phyloP scores from a whole-genome alignment of 2,113 vertebrate species.

The Cisticola juncidis region DNA sequence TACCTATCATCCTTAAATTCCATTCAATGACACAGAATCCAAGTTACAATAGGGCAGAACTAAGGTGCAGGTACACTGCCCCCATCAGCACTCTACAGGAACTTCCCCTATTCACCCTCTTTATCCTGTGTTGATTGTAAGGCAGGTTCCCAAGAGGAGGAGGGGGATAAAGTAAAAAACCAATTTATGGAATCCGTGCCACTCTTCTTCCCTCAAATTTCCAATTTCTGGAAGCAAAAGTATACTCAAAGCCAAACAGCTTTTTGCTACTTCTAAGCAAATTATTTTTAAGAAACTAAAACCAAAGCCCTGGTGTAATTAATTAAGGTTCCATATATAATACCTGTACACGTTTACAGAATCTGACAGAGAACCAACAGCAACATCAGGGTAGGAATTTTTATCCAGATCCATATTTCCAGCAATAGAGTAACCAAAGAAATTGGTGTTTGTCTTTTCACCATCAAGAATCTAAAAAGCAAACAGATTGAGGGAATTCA shows the following conservation, averaged over 20 bases:
- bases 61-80: too few species aligned
- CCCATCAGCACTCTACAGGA: neutral
- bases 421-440: conserved; percentile 94
- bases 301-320: neutral
- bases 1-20: neutral
- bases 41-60: neutral
- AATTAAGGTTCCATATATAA: neutral
- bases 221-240: neutral
- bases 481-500: conserved; percentile 16
- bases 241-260: neutral
- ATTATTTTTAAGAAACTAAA: neutral
- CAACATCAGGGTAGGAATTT: conserved; percentile 93
- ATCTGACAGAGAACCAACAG: conserved; percentile 93
- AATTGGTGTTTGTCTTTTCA: conserved; percentile 69
- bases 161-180: neutral
- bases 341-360: conserved; percentile 88
- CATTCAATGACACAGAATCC: neutral
- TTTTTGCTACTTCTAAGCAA: neutral
- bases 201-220: neutral
- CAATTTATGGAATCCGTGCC: neutral
- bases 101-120: neutral
- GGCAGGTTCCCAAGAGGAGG: neutral
- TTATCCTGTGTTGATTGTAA: rapidly evolving
- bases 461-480: conserved; percentile 85
- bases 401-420: conserved; percentile 94